Percentiles rank a stretch among this genome's conserved stretches.
Conservation (phyloP, 2,113 vertebrate species). For the Candoia aspera region DNA sequence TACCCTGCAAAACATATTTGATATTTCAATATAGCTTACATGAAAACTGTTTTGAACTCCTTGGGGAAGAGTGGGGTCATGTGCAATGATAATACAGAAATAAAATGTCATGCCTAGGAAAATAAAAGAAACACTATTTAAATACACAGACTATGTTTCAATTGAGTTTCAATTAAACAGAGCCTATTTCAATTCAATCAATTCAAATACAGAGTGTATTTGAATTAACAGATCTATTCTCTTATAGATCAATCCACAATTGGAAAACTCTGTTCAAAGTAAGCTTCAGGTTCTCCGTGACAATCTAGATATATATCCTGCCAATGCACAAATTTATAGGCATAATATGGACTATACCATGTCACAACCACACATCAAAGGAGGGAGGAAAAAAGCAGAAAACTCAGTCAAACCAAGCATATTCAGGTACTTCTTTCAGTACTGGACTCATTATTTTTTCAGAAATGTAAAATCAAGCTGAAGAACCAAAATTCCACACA, state of each 20-base stretch:
- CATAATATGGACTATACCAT: no score
- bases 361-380: background rate
- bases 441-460: background rate
- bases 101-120: background rate
- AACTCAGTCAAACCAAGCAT: background rate
- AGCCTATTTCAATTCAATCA: background rate
- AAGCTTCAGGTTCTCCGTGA: no score
- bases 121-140: background rate
- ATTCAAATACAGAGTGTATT: background rate
- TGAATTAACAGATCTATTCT: background rate
- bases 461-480: background rate
- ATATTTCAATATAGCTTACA: background rate
- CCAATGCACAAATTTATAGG: no score
- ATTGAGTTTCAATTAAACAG: background rate
- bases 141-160: background rate
- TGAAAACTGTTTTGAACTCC: background rate
- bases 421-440: no score
- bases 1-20: background rate
- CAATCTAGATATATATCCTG: background rate
- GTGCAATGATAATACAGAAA: background rate
- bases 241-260: background rate
- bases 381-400: background rate
- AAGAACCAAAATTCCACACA: background rate
- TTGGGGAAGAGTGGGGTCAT: background rate
- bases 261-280: background rate